phyloP scores from a whole-genome alignment of 2,888 invertebrate species.

The Ferdinandea cuprea region DNA sequence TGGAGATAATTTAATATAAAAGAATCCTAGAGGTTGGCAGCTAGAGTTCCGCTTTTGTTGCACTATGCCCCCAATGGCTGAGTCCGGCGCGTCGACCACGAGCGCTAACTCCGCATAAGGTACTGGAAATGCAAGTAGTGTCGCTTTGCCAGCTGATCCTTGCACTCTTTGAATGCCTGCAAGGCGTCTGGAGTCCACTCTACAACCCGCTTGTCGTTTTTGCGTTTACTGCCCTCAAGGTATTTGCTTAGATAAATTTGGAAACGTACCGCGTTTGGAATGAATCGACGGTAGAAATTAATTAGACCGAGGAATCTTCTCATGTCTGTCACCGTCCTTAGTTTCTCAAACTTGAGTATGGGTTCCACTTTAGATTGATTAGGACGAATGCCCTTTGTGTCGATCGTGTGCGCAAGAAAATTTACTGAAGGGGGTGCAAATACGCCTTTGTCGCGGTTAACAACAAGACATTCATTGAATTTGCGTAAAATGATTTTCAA shows the following conservation, averaged over 20 bases:
- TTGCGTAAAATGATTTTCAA: background rate
- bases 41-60: too few relatives aligned
- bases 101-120: background rate
- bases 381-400: background rate
- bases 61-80: background rate
- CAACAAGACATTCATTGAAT: background rate
- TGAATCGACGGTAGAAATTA: constrained; percentile 13
- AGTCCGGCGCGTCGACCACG: constrained; percentile 11
- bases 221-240: background rate
- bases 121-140: too few relatives aligned
- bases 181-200: background rate
- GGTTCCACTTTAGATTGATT: background rate
- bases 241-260: background rate
- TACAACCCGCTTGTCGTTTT: background rate
- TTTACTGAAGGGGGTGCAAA: background rate
- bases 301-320: constrained; percentile 6
- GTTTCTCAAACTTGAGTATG: background rate
- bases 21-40: constrained; percentile 6
- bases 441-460: background rate
- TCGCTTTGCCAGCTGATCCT: background rate
- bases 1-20: background rate
- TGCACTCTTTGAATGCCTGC: background rate
- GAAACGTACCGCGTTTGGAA: background rate
- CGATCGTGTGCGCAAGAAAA: background rate
- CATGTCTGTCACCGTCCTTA: background rate